Evolutionary conservation across 2,113 vertebrate genomes (phyloP).

Genomic region (Brachyistius frenatus): DNA sequence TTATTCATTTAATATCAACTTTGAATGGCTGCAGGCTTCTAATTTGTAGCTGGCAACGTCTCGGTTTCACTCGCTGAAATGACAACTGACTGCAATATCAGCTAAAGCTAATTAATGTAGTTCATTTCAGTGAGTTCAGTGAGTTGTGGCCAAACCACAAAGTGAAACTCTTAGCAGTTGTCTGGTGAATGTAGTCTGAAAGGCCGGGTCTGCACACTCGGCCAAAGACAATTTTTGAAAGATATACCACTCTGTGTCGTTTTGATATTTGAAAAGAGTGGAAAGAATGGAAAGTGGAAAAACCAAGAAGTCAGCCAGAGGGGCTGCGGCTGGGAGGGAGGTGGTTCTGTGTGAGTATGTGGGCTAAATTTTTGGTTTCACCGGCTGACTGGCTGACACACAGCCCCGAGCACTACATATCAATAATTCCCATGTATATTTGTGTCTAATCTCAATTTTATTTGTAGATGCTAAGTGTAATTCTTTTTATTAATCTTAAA

Average conservation of each 20-base stretch:
- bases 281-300: conserved; percentile 59
- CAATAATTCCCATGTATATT: conserved; percentile 24
- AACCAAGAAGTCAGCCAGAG: conserved; percentile 52
- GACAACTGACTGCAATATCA: conserved; percentile 34
- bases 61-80: neutral
- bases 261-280: conserved; percentile 53
- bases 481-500: neutral
- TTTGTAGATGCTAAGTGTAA: conserved; percentile 3
- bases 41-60: conserved; percentile 1
- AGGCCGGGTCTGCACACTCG: conserved; percentile 10
- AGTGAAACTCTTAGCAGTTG: conserved; percentile 33
- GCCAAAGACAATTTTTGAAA: conserved; percentile 50
- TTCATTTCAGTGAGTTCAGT: conserved; percentile 11
- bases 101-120: conserved; percentile 42
- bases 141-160: conserved; percentile 40
- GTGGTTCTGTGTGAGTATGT: neutral
- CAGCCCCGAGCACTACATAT: conserved; percentile 34
- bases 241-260: conserved; percentile 34
- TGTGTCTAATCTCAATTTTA: conserved; percentile 36
- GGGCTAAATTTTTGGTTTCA: conserved; percentile 33
- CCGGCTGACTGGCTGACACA: conserved; percentile 20
- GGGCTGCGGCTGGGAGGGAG: conserved; percentile 19
- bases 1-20: conserved; percentile 20
- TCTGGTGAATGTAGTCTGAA: conserved; percentile 48
- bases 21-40: conserved; percentile 13